These are phyloP conservation scores for Corythaixoides concolor DNA, from an alignment of 2,113 vertebrate genomes.

Conservation along the genomic window DNA sequence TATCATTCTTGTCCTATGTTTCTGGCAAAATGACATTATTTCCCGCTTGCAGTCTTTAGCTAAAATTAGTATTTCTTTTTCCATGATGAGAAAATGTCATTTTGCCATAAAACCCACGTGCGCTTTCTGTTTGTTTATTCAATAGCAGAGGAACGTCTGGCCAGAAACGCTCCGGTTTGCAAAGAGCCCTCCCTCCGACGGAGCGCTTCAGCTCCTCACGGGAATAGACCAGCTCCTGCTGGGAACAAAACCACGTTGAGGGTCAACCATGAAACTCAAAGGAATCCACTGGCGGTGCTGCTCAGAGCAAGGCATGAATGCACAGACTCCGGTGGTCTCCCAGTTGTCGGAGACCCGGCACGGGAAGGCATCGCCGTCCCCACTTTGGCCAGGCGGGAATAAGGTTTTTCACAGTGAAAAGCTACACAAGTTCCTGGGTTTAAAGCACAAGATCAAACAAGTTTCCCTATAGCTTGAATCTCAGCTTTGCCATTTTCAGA, in stretches of 20 bases:
- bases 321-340: not conserved
- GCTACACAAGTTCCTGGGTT: not conserved
- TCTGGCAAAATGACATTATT: not conserved
- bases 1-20: not conserved
- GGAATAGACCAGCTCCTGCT: not conserved
- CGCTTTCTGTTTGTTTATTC: not conserved
- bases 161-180: not conserved
- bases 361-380: not conserved
- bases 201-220: not conserved
- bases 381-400: not conserved
- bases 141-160: not conserved
- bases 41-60: not conserved
- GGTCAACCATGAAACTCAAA: not conserved
- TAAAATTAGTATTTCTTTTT: constrained; percentile 8
- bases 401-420: not conserved
- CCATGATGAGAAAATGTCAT: not conserved
- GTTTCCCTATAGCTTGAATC: not conserved
- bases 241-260: not conserved
- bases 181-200: not conserved
- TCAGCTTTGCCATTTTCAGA: not conserved
- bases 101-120: constrained; percentile 16
- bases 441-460: not conserved
- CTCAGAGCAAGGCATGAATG: not conserved
- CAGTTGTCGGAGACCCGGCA: not conserved
- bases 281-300: not conserved